These are phyloP conservation scores for Rhinichthys klamathensis DNA, from an alignment of 2,113 vertebrate species.

Conservation along the genomic window DNA sequence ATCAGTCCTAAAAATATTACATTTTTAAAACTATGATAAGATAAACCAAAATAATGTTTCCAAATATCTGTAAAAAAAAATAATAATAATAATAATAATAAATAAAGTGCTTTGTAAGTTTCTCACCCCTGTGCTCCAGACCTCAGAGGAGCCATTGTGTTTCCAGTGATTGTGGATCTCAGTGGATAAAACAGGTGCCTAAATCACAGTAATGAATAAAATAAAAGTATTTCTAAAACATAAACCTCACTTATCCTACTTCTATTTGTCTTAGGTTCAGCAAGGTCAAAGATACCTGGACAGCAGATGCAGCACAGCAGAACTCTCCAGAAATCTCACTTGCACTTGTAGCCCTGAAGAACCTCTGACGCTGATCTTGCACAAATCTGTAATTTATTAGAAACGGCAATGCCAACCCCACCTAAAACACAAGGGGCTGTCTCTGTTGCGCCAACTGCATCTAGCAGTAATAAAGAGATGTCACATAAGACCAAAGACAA, in stretches of 20 bases:
- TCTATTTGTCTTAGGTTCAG: not conserved
- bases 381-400: constrained; percentile 37
- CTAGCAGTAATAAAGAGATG: constrained; percentile 20
- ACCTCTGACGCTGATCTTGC: not conserved
- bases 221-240: not conserved
- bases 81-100: no score
- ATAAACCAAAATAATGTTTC: not conserved
- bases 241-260: not conserved
- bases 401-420: constrained; percentile 3
- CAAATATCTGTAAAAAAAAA: not conserved
- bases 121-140: constrained; percentile 32
- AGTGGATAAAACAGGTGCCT: not conserved
- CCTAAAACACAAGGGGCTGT: not conserved
- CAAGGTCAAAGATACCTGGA: not conserved
- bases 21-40: not conserved
- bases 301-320: not conserved
- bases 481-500: constrained; percentile 15
- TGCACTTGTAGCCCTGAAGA: not conserved
- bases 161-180: not conserved
- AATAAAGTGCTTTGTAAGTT: not conserved
- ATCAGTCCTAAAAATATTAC: not conserved
- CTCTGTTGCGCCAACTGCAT: not conserved
- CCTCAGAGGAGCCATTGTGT: constrained; percentile 19
- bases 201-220: not conserved
- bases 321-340: constrained; percentile 3